Conservation (phyloP, 2,113 vertebrate genomes). For the Axis porcinus region DNA sequence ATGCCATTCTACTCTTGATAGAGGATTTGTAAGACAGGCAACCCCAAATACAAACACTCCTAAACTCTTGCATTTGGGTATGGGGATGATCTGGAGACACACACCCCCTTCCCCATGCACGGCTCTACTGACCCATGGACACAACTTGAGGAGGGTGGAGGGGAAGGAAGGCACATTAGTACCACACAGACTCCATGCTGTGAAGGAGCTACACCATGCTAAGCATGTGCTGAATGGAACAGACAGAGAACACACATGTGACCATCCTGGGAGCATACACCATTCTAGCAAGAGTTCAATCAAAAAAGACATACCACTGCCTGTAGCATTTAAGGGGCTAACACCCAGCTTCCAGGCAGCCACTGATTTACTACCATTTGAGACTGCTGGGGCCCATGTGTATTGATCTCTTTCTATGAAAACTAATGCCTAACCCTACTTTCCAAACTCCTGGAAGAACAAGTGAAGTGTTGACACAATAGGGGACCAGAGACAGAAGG, state of each 20-base stretch:
- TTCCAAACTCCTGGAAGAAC: fast-evolving
- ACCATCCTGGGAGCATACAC: not conserved
- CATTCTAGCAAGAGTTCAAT: not conserved
- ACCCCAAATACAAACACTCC: not conserved
- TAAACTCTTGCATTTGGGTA: not conserved
- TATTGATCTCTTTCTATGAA: not conserved
- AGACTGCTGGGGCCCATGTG: not conserved
- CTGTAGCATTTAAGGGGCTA: not conserved
- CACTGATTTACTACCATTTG: not conserved
- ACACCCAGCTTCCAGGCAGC: not conserved
- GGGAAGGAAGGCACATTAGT: fast-evolving
- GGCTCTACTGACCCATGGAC: fast-evolving
- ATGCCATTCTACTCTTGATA: not conserved
- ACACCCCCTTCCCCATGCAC: not conserved
- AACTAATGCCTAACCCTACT: not conserved
- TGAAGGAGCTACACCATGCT: too few species aligned
- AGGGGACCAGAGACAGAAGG: not conserved
- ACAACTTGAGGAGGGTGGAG: not conserved
- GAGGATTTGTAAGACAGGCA: not conserved
- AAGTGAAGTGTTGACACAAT: not conserved
- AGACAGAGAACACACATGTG: not conserved
- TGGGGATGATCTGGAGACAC: not conserved
- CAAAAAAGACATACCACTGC: not conserved
- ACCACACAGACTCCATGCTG: fast-evolving
- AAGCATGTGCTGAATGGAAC: fast-evolving